Conservation (phyloP, 2,888 invertebrate species). For the Trachelus stipa region DNA sequence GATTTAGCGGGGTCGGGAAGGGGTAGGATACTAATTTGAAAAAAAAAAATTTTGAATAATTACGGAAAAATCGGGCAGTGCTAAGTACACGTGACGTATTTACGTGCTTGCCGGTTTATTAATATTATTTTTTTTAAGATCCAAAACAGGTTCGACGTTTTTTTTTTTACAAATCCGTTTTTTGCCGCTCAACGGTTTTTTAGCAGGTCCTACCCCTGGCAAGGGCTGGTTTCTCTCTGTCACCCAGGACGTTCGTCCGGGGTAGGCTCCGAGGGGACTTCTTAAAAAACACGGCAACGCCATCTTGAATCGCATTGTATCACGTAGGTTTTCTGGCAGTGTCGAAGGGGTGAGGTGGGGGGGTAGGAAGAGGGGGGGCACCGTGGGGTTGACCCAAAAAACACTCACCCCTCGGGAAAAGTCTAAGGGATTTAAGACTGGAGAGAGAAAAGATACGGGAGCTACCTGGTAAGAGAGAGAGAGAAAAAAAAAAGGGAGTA, state of each 20-base stretch:
- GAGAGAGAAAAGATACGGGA: constrained; percentile 13
- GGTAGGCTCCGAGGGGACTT: neutral
- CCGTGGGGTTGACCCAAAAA: constrained; percentile 27
- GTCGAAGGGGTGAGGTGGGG: constrained; percentile 22
- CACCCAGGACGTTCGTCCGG: neutral
- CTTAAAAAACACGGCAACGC: neutral
- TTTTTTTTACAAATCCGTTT: neutral
- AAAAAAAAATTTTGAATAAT: neutral
- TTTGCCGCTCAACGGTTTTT: neutral
- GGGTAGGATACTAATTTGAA: neutral
- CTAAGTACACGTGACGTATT: neutral
- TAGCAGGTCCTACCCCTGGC: neutral
- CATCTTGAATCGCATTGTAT: constrained; percentile 2
- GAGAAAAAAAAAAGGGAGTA: constrained; percentile 29
- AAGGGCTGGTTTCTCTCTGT: neutral
- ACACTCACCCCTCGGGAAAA: constrained; percentile 35
- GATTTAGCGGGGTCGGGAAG: no score
- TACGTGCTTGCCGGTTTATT: neutral
- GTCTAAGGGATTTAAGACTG: constrained; percentile 44
- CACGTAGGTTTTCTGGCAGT: neutral
- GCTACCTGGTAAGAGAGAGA: constrained; percentile 8
- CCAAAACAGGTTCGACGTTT: neutral
- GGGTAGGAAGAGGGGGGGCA: constrained; percentile 30
- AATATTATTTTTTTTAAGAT: neutral
- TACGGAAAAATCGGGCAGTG: neutral